Percentiles rank a stretch among this genome's conserved stretches.
These are phyloP conservation scores for Phragmatobia fuliginosa DNA, from an alignment of 2,888 invertebrate species.

Conservation along the genomic window DNA sequence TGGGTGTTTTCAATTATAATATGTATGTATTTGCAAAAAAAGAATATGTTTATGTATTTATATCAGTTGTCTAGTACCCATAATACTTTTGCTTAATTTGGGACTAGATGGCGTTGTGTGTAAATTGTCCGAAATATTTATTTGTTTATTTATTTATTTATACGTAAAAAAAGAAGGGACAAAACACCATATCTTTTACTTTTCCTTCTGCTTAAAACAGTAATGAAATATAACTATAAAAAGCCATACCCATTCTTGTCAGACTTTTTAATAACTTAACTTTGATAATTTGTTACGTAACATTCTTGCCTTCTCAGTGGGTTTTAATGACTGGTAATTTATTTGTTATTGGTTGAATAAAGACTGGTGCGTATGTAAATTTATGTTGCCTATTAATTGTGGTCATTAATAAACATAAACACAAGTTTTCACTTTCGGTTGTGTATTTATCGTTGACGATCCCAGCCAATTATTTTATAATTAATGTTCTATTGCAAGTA, in stretches of 20 bases:
- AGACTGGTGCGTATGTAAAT: constrained; percentile 18
- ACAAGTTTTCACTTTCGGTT: constrained; percentile 6
- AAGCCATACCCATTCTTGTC: not conserved
- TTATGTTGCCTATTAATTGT: constrained; percentile 10
- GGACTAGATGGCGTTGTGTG: too few species aligned
- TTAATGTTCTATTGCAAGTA: not conserved
- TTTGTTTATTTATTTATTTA: too few species aligned
- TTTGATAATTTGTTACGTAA: constrained; percentile 4
- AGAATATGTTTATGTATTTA: too few species aligned
- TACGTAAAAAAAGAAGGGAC: too few species aligned
- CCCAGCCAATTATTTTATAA: not conserved
- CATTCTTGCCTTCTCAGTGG: not conserved
- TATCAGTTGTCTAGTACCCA: too few species aligned
- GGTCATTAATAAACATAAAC: constrained; percentile 17
- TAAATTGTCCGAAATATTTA: too few species aligned
- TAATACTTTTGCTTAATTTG: too few species aligned
- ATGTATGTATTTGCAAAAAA: too few species aligned
- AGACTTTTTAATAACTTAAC: not conserved
- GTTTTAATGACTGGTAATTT: constrained; percentile 1
- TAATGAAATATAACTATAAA: not conserved
- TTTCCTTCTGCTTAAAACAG: not conserved
- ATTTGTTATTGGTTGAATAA: constrained; percentile 17
- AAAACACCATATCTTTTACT: not conserved
- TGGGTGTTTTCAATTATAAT: too few species aligned
- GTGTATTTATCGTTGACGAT: not conserved